Evolutionary conservation across 2,113 vertebrate genomes (phyloP).

Genomic region (Nannobrachium achirus): DNA sequence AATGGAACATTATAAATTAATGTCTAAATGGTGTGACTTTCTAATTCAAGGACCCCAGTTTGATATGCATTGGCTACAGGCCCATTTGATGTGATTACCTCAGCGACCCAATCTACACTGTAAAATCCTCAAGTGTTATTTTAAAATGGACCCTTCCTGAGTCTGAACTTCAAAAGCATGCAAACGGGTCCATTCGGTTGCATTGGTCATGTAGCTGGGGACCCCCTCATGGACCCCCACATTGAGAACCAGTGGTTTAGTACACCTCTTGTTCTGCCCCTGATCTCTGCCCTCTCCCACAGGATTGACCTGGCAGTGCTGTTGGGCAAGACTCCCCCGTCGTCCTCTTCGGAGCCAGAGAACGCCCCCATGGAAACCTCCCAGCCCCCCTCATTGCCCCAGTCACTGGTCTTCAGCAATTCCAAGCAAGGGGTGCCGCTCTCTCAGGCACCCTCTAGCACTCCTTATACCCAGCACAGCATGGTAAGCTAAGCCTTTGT

Average conservation of each 20-base stretch:
- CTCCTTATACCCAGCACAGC: constrained; percentile 90
- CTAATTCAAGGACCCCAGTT: too few species aligned
- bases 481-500: constrained; percentile 83
- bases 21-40: too few species aligned
- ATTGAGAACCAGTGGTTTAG: background rate
- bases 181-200: too few species aligned
- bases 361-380: constrained; percentile 83
- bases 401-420: constrained; percentile 97
- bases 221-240: too few species aligned
- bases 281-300: background rate
- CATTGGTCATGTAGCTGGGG: too few species aligned
- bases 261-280: background rate
- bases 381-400: constrained; percentile 88
- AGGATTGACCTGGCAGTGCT: constrained; percentile 97
- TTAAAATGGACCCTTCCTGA: too few species aligned
- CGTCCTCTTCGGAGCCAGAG: constrained; percentile 91
- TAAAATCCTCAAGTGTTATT: too few species aligned
- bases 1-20: too few species aligned
- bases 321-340: constrained; percentile 93
- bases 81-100: too few species aligned
- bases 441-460: constrained; percentile 82
- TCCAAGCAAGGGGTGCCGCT: constrained; percentile 90
- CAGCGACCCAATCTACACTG: too few species aligned
- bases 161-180: too few species aligned
- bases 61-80: too few species aligned